Evolutionary conservation across 2,888 invertebrate species (phyloP).

Genomic region (Ariolimax columbianus): DNA sequence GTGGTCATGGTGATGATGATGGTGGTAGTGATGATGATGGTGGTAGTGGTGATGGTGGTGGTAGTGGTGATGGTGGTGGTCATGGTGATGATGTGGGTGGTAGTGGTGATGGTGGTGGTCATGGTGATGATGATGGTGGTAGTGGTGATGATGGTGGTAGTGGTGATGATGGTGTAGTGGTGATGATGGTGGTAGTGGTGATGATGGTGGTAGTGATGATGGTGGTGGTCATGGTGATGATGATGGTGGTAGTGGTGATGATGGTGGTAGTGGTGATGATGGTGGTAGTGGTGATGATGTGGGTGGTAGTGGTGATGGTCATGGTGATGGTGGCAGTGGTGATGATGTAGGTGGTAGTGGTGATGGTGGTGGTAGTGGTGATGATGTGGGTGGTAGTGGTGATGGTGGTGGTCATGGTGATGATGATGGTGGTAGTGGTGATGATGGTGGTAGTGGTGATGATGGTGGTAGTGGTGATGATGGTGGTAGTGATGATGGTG

Average conservation of each 20-base stretch:
- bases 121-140: constrained; percentile 17
- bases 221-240: neutral
- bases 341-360: too few relatives aligned
- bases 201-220: neutral
- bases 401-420: constrained; percentile 33
- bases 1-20: constrained; percentile 15
- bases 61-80: neutral
- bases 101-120: constrained; percentile 7
- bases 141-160: constrained; percentile 1
- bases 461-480: neutral
- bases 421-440: constrained; percentile 33
- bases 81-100: too few relatives aligned
- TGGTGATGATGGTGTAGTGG: too few relatives aligned
- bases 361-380: too few relatives aligned
- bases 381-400: constrained; percentile 24
- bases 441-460: constrained; percentile 27
- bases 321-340: neutral
- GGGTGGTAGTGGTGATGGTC: too few relatives aligned
- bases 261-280: neutral
- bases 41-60: constrained; percentile 13
- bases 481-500: constrained; percentile 3
- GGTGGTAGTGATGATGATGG: constrained; percentile 22
- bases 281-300: too few relatives aligned
- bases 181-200: constrained; percentile 16
- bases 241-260: neutral